A percentile compares a stretch with the other conserved stretches of the same genome.
Conservation (phyloP, 2,113 vertebrate species). For the Columbina picui region DNA sequence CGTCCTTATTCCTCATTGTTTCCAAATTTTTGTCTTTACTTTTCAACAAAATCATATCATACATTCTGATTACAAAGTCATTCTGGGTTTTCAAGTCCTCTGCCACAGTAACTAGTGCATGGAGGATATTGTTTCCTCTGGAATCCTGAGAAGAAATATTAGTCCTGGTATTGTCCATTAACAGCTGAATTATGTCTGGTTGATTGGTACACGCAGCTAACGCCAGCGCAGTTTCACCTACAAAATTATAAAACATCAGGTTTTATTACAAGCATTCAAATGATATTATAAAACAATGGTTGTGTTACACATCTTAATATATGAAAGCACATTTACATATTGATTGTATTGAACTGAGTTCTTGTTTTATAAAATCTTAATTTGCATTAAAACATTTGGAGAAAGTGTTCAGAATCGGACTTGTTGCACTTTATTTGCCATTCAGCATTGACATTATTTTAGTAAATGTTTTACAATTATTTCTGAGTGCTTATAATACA, state of each 20-base stretch:
- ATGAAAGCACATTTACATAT: background rate
- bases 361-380: background rate
- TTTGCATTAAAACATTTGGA: background rate
- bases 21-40: slow-evolving; percentile 77
- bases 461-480: background rate
- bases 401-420: background rate
- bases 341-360: background rate
- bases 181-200: slow-evolving; percentile 78
- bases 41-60: slow-evolving; percentile 77
- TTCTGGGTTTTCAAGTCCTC: slow-evolving; percentile 81
- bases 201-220: slow-evolving; percentile 84
- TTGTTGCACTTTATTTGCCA: background rate
- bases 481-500: background rate
- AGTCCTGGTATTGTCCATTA: slow-evolving; percentile 79
- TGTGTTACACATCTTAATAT: background rate
- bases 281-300: background rate
- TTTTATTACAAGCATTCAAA: background rate
- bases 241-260: background rate
- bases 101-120: slow-evolving; percentile 79
- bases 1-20: slow-evolving; percentile 73
- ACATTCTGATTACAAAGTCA: slow-evolving; percentile 81
- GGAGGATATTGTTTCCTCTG: slow-evolving; percentile 81
- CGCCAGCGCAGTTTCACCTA: slow-evolving; percentile 81
- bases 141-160: slow-evolving; percentile 80
- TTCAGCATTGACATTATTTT: background rate